Evolutionary conservation across 1,140 invertebrate species (phyloP).

Genomic region (Mactra quadrangularis): DNA sequence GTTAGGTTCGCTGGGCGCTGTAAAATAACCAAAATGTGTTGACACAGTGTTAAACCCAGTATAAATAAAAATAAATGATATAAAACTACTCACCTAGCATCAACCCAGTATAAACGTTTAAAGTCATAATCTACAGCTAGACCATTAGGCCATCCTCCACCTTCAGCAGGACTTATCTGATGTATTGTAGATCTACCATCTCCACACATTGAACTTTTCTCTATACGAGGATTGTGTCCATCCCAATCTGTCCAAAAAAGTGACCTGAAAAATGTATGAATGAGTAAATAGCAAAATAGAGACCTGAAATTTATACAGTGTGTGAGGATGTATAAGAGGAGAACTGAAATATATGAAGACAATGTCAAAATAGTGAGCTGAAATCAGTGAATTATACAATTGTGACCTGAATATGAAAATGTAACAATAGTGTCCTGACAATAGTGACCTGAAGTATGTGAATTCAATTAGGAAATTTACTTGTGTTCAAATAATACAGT

Average conservation of each 20-base stretch:
- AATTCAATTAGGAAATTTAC: too few species aligned
- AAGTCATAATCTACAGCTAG: conserved; percentile 87
- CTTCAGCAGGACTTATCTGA: conserved; percentile 81
- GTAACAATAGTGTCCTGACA: too few species aligned
- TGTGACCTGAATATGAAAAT: too few species aligned
- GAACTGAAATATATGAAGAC: too few species aligned
- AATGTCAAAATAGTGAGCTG: too few species aligned
- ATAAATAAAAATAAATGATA: not conserved
- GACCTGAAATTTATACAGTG: not conserved
- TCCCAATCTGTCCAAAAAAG: conserved; percentile 97
- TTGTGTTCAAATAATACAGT: too few species aligned
- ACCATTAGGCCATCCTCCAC: conserved; percentile 89
- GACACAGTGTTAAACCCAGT: too few species aligned
- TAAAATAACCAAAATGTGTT: too few species aligned
- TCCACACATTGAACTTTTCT: conserved; percentile 86
- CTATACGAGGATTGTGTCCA: conserved; percentile 86
- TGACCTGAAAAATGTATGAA: conserved; percentile 82
- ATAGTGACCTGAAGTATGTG: too few species aligned
- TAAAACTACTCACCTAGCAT: conserved; percentile 87
- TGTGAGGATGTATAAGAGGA: not conserved
- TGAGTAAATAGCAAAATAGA: not conserved
- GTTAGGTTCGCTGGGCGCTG: too few species aligned
- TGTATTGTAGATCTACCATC: conserved; percentile 84
- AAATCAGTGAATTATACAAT: too few species aligned
- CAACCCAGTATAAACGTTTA: conserved; percentile 88